Conservation (phyloP, 1,140 invertebrate genomes). For the Monomorium pharaonis region DNA sequence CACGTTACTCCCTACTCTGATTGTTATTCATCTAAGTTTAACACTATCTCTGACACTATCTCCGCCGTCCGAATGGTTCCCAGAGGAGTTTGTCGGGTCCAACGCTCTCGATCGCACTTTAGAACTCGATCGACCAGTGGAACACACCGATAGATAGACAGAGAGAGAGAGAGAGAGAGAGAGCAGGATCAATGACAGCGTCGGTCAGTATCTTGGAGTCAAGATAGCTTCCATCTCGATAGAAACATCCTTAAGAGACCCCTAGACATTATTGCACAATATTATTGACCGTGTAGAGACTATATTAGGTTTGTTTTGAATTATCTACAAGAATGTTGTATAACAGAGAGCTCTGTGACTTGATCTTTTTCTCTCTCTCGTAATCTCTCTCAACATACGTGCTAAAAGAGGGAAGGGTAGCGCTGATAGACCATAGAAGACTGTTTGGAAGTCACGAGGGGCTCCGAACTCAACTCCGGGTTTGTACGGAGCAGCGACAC, state of each 20-base stretch:
- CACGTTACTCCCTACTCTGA: neutral
- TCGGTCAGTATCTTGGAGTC: slow-evolving; percentile 5
- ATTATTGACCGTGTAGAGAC: too few relatives aligned
- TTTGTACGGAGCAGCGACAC: slow-evolving; percentile 36
- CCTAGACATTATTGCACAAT: too few relatives aligned
- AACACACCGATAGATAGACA: neutral
- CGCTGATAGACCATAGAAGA: neutral
- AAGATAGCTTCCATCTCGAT: neutral
- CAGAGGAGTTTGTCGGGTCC: neutral
- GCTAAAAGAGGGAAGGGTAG: neutral
- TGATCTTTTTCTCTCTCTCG: neutral
- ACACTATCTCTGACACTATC: neutral
- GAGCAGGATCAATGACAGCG: slow-evolving; percentile 50
- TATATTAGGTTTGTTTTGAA: too few relatives aligned
- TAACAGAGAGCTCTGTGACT: slow-evolving; percentile 36
- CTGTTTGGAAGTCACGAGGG: neutral
- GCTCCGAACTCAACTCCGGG: neutral
- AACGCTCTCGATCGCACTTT: slow-evolving; percentile 26
- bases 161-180: neutral
- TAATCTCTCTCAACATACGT: neutral
- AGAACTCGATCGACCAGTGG: slow-evolving; percentile 14
- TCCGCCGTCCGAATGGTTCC: slow-evolving; percentile 11
- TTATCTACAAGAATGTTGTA: neutral
- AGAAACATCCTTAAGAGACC: slow-evolving; percentile 63
- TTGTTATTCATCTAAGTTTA: slow-evolving; percentile 20